phyloP scores from a whole-genome alignment of 2,888 invertebrate species.

The Noctua fimbriata region DNA sequence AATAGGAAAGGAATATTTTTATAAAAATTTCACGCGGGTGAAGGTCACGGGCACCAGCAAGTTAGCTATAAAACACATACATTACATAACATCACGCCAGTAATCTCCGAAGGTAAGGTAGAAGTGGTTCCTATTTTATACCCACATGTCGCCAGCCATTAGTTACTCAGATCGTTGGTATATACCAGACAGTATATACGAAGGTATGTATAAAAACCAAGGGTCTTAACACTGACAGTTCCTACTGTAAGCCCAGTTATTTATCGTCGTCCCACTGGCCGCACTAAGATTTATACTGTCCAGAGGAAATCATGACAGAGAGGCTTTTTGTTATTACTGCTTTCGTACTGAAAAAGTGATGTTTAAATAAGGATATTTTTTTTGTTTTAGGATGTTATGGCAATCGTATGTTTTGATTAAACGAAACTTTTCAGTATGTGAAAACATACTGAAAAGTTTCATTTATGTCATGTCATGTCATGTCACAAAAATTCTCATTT shows the following conservation, averaged over 20 bases:
- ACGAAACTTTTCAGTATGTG: neutral
- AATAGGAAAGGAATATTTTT: too few relatives aligned
- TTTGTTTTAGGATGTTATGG: slow-evolving; percentile 1
- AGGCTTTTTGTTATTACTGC: slow-evolving; percentile 75
- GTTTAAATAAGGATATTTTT: neutral
- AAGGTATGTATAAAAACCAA: slow-evolving; percentile 63
- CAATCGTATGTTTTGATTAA: too few relatives aligned
- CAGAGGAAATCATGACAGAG: slow-evolving; percentile 78
- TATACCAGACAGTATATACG: slow-evolving; percentile 24
- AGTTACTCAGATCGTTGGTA: slow-evolving; percentile 2
- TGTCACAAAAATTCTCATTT: neutral
- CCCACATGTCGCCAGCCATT: neutral
- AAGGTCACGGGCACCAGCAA: too few relatives aligned
- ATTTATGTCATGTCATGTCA: too few relatives aligned
- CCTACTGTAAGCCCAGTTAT: slow-evolving; percentile 80
- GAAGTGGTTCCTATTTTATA: neutral
- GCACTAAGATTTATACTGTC: slow-evolving; percentile 81
- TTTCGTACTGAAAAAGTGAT: slow-evolving; percentile 55
- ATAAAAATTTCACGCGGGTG: too few relatives aligned
- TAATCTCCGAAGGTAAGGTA: neutral
- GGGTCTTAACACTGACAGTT: slow-evolving; percentile 65
- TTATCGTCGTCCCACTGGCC: slow-evolving; percentile 86
- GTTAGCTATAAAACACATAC: neutral
- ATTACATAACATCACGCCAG: neutral
- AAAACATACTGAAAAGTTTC: too few relatives aligned